Base-by-base conservation (phyloP, 2,888 invertebrate genomes). In the Tridacna gigas region DNA sequence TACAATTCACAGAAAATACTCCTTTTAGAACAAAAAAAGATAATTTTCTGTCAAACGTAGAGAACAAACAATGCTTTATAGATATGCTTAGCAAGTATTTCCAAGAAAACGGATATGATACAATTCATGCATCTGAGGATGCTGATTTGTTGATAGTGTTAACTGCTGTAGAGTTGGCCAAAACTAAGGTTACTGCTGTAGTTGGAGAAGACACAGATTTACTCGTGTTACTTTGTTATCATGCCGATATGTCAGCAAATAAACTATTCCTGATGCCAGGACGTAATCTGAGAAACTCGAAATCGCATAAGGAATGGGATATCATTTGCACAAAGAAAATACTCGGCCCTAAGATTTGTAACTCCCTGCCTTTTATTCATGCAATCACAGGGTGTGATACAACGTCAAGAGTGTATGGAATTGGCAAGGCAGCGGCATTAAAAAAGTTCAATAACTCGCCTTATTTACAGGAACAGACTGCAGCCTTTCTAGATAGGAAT, bases 311-410 rank as follows among this genome's bases (percentile, higher is more conserved):
- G 22, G 51, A 86, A 11, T 89, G 88, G 86, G 83, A 88, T 63
- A 88, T 89, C n/a, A 78, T 77, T 15, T 66, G 75, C 47, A 74
- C 86, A 15, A 63, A 77, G 28, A 37, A 20, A 18, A 2, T 71
- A 18, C 76, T 89, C 9, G 85, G 88, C 61, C n/a, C 28, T n/a
- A 74, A 63, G 22, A 73, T 75, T 0, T 89, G 86, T 47, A 12
- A 61, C 25, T 18, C 28, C 26, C 26, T 90, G 11, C 82, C 77
- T 13, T 81, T 85, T 74, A 73, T 86, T 26, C 89, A 91, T 80
- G 86, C 89, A 51, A 18, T 89, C n/a, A 66, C 78, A n/a, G 89
- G 89, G 26, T 89, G 90, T 77, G 84, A 91, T 78, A 88, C 89
- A 22, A 89, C 87, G 25, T 88, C 86, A 18, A 69, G 86, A 22